These are phyloP conservation scores for Passer domesticus DNA, from an alignment of 2,113 vertebrate genomes.

Conservation along the genomic window DNA sequence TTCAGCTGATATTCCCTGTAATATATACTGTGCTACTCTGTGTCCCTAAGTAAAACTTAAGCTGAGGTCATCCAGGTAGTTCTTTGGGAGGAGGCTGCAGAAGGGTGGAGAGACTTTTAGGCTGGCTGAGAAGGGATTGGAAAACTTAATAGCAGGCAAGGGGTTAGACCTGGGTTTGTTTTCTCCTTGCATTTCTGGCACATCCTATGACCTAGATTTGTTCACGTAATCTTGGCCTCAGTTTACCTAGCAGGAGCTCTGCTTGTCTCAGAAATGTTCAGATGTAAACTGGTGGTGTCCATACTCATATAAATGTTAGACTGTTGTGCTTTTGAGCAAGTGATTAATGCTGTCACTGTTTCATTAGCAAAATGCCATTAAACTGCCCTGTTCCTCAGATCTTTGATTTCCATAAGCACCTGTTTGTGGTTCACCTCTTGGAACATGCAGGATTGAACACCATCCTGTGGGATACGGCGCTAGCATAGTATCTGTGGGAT, in stretches of 20 bases:
- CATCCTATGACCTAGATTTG: background rate
- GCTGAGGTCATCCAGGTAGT: background rate
- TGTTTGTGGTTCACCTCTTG: accelerated
- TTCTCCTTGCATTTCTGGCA: background rate
- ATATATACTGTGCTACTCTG: background rate
- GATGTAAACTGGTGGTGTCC: background rate
- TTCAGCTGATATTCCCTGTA: background rate
- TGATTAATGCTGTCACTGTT: background rate
- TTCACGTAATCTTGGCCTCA: background rate
- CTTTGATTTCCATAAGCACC: background rate
- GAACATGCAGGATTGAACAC: background rate
- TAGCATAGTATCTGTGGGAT: background rate
- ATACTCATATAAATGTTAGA: background rate
- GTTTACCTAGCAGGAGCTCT: background rate
- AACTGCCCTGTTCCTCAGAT: background rate
- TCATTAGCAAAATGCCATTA: background rate
- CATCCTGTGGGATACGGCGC: background rate
- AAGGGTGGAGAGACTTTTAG: background rate
- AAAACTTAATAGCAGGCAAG: background rate
- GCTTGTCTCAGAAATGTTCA: background rate
- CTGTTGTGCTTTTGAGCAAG: background rate
- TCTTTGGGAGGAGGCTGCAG: background rate
- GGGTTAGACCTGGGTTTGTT: background rate
- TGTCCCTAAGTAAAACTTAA: background rate
- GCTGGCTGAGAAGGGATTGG: background rate